Evolutionary conservation across 2,888 invertebrate genomes (phyloP).

Genomic region (Tillus elongatus): DNA sequence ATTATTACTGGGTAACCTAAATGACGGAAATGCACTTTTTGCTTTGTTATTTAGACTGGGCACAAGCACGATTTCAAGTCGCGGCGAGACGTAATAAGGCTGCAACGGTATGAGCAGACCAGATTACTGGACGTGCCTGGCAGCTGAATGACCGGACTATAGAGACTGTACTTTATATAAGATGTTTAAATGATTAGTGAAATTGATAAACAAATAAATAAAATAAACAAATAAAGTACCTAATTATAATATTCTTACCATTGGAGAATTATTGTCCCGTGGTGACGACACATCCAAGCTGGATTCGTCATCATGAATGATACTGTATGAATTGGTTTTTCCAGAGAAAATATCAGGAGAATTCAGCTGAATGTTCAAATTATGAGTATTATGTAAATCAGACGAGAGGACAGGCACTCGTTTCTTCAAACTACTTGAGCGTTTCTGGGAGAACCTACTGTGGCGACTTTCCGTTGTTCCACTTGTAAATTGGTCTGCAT

Average conservation of each 20-base stretch:
- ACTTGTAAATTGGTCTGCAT: slow-evolving; percentile 33
- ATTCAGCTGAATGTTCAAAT: slow-evolving; percentile 38
- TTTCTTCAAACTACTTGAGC: slow-evolving; percentile 42
- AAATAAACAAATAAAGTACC: too few relatives aligned
- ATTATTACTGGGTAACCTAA: too few relatives aligned
- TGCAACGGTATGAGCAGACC: too few relatives aligned
- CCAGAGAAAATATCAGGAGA: slow-evolving; percentile 37
- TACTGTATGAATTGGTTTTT: slow-evolving; percentile 43
- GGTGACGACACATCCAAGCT: slow-evolving; percentile 58
- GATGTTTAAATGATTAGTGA: too few relatives aligned
- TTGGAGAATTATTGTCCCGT: slow-evolving; percentile 55
- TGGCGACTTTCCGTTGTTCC: slow-evolving; percentile 33
- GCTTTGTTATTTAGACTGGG: too few relatives aligned
- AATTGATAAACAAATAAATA: too few relatives aligned
- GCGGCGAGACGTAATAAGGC: too few relatives aligned
- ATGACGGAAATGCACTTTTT: too few relatives aligned
- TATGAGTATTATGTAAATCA: slow-evolving; percentile 49
- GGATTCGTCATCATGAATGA: slow-evolving; percentile 55
- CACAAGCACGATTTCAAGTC: too few relatives aligned
- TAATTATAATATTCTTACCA: slow-evolving; percentile 40
- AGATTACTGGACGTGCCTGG: too few relatives aligned
- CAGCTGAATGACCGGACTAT: too few relatives aligned
- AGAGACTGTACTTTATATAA: too few relatives aligned
- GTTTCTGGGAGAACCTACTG: slow-evolving; percentile 38
- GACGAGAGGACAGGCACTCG: slow-evolving; percentile 46